Base-by-base conservation (phyloP, 2,888 invertebrate genomes). In the Griposia aprilina region DNA sequence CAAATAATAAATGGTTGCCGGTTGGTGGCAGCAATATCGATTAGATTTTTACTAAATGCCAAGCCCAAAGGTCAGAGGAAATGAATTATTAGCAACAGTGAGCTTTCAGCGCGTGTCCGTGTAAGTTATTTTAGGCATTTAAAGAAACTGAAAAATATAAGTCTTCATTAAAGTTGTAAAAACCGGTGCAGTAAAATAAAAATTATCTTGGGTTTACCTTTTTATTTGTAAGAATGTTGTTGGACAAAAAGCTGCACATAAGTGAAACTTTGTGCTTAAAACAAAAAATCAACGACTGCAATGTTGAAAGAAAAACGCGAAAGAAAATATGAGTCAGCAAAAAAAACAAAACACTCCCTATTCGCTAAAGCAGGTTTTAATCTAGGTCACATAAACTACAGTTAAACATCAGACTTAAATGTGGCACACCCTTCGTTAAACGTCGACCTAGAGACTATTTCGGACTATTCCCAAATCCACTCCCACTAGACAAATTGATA, bases 41-140 rank as follows among this genome's bases (percentile, higher is more conserved):
- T 86, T 85, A 78, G 82, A 79, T 80, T 73, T 73, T 71, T 83
- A 73, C 81, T 55, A 92, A 93, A 92, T 91, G 91, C 88, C 91
- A 92, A 87, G 85, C 84, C 83, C 80, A 80, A 91, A 92, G 91
- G 90, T 86, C 91, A 91, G 81, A n/a, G 80, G 74, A 81, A 71
- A 79, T 80, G 57, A 76, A 83, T 86, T 80, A 83, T 77, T 80
- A 74, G 70, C 70, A 63, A 50, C 41, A 36, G 66, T 69, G 50
- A 78, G 76, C 78, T 78, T 76, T 76, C 74, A 76, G 36, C 41
- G 74, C 50, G 41, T 70, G 50, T 63, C 36, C 4, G 10, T 63
- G 17, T 26, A 65, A 65, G 26, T 41, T 63, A 59, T 59, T 63
- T 59, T 48, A 52, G 30, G 6, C 26, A 69, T 65, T 36, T 6